Conservation (phyloP, 1,140 invertebrate species). For the Cepaea nemoralis region DNA sequence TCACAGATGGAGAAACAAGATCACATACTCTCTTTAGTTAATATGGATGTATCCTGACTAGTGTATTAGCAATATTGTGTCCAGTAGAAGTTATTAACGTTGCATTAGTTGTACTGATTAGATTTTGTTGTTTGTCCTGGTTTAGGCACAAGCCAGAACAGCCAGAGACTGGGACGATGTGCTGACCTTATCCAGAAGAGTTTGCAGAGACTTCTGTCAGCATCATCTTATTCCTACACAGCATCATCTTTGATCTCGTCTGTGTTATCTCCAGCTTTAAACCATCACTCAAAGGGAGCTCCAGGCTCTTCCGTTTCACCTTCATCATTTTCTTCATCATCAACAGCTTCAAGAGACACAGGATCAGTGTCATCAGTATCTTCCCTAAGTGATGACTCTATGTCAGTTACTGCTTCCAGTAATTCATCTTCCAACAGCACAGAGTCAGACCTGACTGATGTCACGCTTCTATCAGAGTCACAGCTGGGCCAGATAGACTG, state of each 20-base stretch:
- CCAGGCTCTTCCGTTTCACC: not conserved
- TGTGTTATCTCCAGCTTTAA: not conserved
- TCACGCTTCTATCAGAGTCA: slow-evolving; percentile 54
- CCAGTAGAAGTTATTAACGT: no score
- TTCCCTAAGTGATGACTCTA: not conserved
- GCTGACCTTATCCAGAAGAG: not conserved
- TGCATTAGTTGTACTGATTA: no score
- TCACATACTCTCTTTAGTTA: no score
- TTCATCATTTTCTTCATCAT: not conserved
- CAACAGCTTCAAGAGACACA: not conserved
- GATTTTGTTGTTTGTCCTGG: not conserved
- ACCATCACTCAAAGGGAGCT: not conserved
- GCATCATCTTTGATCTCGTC: not conserved
- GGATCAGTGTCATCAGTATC: not conserved
- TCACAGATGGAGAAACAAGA: no score
- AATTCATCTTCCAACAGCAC: not conserved
- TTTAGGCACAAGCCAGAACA: not conserved
- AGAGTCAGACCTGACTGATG: slow-evolving; percentile 42
- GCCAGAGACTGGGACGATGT: slow-evolving; percentile 14
- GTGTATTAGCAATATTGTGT: no score
- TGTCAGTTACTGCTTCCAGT: not conserved
- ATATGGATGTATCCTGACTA: no score
- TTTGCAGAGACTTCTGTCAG: slow-evolving; percentile 10
- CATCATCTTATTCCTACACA: slow-evolving; percentile 1
- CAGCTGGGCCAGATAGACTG: slow-evolving; percentile 58